Percentiles rank a stretch among this genome's conserved stretches.
Evolutionary conservation across 2,797 vertebrate genomes (phyloP).

Genomic region (Adelosebastes latens): DNA sequence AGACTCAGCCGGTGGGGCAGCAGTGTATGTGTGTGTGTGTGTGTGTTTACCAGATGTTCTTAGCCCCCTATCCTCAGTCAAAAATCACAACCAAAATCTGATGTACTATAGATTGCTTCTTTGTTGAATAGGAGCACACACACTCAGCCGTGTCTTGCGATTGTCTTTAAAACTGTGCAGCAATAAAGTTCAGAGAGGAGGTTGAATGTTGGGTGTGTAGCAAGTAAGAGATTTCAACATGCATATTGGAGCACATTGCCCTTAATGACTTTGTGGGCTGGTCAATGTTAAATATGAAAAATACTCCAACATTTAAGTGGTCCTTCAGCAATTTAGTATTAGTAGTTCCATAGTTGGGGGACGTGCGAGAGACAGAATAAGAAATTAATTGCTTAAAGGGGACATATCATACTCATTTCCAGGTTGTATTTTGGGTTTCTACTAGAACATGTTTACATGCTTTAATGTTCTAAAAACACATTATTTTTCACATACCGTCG

Average conservation of each 20-base stretch:
- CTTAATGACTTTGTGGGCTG: background rate
- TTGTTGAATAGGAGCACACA: background rate
- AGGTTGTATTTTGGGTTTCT: no score
- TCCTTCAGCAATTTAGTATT: background rate
- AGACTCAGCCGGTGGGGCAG: conserved; percentile 46
- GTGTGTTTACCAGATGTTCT: conserved; percentile 1
- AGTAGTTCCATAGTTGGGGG: background rate
- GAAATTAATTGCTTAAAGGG: background rate
- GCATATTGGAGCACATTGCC: background rate
- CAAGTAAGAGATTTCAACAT: background rate
- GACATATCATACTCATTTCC: no score
- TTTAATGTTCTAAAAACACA: no score
- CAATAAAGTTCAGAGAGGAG: background rate
- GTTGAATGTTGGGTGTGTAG: background rate
- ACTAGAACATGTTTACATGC: no score
- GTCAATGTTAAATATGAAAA: background rate
- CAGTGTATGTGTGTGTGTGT: conserved; percentile 15
- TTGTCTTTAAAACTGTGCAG: no score
- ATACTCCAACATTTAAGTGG: background rate
- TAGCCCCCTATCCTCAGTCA: background rate
- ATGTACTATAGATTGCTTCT: background rate
- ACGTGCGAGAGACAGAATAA: background rate
- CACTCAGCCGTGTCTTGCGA: background rate
- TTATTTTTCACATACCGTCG: no score
- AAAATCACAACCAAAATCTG: conserved; percentile 15